Conservation (phyloP, 2,888 invertebrate genomes). For the Suillia variegata region DNA sequence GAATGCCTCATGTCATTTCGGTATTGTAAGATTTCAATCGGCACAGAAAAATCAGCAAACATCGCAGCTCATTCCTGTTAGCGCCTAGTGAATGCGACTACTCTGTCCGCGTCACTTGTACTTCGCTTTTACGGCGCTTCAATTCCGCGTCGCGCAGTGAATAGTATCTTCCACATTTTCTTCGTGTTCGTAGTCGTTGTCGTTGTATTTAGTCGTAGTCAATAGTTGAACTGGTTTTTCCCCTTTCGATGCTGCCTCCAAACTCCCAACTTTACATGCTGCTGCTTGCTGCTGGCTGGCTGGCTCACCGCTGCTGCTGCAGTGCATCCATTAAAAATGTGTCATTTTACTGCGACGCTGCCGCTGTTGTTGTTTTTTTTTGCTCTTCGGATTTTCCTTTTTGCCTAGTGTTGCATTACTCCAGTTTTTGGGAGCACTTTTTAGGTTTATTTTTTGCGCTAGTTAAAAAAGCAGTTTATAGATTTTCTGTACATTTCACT, state of each 20-base stretch:
- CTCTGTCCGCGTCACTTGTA: background rate
- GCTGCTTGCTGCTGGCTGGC: no score
- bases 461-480: no score
- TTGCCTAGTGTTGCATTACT: conserved; percentile 10
- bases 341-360: conserved; percentile 32
- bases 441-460: background rate
- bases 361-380: no score
- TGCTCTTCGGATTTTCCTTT: conserved; percentile 22
- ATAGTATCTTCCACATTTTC: background rate
- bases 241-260: background rate
- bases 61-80: conserved; percentile 11
- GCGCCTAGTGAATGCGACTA: background rate
- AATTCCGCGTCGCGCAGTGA: background rate
- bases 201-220: no score
- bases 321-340: conserved; percentile 33
- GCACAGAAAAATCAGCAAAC: background rate
- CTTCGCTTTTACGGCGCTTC: background rate
- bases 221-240: background rate
- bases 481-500: background rate
- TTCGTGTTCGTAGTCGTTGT: background rate
- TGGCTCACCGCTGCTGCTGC: no score
- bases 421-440: background rate
- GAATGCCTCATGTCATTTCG: no score
- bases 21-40: conserved; percentile 1
- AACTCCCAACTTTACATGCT: conserved; percentile 17